Evolutionary conservation across 2,797 vertebrate species (phyloP).

Genomic region (Yasuhikotakia modesta): DNA sequence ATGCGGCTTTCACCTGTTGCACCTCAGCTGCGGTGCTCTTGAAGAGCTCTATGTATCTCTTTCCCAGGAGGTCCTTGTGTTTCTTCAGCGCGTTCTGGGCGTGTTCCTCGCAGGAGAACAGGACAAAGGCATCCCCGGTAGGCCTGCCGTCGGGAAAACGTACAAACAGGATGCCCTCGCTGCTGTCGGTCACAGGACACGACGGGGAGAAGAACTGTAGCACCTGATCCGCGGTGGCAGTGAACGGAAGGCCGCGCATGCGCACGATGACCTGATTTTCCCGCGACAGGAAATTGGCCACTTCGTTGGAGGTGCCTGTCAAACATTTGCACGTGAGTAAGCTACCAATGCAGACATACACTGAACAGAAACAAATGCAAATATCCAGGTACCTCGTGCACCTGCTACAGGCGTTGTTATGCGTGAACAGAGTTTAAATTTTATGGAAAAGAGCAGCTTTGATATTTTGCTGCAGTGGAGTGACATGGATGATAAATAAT

Average conservation of each 20-base stretch:
- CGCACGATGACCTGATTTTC: conserved; percentile 95
- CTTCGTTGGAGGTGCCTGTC: conserved; percentile 93
- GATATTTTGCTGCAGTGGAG: background rate
- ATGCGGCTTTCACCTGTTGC: conserved; percentile 83
- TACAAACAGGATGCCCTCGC: conserved; percentile 89
- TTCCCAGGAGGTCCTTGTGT: conserved; percentile 95
- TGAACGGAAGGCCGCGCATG: conserved; percentile 95
- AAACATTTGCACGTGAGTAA: conserved; percentile 4
- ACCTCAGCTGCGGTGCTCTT: conserved; percentile 96
- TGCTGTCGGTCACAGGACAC: conserved; percentile 78
- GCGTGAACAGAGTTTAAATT: background rate
- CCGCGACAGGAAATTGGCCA: conserved; percentile 90
- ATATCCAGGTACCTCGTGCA: background rate
- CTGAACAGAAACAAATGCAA: conserved; percentile 1
- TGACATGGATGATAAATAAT: background rate
- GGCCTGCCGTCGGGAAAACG: conserved; percentile 94
- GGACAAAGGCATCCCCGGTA: conserved; percentile 94
- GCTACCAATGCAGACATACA: conserved; percentile 3
- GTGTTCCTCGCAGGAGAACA: conserved; percentile 93
- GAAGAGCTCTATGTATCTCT: conserved; percentile 96
- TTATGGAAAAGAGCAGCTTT: background rate
- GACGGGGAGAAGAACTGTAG: conserved; percentile 84
- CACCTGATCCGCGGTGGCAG: conserved; percentile 89
- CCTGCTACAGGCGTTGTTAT: background rate
- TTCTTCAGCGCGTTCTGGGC: conserved; percentile 93